Base-by-base conservation (phyloP, 1,140 invertebrate genomes). In the Neoseiulus cucumeris region DNA sequence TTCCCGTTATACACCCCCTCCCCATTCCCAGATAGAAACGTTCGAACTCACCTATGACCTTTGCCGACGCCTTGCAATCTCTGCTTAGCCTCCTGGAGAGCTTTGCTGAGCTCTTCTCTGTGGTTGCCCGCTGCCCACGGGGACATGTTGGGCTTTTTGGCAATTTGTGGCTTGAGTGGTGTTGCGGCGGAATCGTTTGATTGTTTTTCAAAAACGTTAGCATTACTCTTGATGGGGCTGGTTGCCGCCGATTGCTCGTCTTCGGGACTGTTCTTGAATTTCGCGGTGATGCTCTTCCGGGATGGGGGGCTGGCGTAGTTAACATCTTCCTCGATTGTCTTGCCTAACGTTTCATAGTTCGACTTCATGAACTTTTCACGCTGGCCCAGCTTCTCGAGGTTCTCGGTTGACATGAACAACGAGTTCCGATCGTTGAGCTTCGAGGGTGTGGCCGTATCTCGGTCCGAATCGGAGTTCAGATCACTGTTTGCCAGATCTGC, bases 51-150 rank as follows among this genome's bases (percentile, higher is more conserved):
- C 29, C 20, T 66, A 55, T 28, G n/a, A 42, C 4, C 55, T 42
- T 64, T 65, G 82, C 83, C 82, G 76, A 91, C 89, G 75, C 83
- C 91, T 79, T 91, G 87, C 55, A 93, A 76, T 76, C 90, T 89
- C 71, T 84, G 82, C 73, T 86, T 82, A 0, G 89, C 90, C 76
- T 91, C 89, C 72, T 87, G 83, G 2, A 73, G 44, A 6, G 71
- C 80, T 72, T 87, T 83, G 69, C 86, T 82, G 51, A 92, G 76
- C 74, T 91, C 87, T 75, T 90, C 85, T 45, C 88, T 79, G 70
- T 86, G 86, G 66, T 83, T 84, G 4, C 81, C 66, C 9, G 66
- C 25, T 59, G 51, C 51, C 51, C 51, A 59, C 17, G 51, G 51
- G 33, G 51, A 59, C 51, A 17, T 28, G 45, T 29, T 0, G n/a